Base-by-base conservation (phyloP, 2,888 invertebrate species). In the Archips xylosteana region DNA sequence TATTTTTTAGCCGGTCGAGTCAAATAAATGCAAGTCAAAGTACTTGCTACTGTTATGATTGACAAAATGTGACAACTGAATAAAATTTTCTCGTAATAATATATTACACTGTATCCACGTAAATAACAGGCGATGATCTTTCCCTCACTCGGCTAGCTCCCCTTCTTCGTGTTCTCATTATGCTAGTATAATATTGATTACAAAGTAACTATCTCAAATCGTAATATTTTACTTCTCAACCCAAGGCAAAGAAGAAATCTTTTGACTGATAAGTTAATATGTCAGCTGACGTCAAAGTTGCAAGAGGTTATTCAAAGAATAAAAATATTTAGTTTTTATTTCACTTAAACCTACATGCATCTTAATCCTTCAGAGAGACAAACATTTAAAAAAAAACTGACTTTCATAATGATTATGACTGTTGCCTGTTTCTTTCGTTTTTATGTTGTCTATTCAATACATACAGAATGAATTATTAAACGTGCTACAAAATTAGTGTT, bases 151-250 rank as follows among this genome's bases (percentile, higher is more conserved):
- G 34, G 45, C 47, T 47, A 45, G 63, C 8, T 13, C 32, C 47
- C 34, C 47, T 45, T 32, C 57, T 68, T 47, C 59, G 45, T 12
- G 61, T 67, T 47, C 61, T 67, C 71, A 71, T 71, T 6, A 9
- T 45, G 13, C 10, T 49, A 32, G 15, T 42, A 51, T 32, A 12
- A 54, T 23, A 10, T 9, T 39, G 12, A 15, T 68, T 60, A 6
- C 54, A 60, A 6, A 51, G 32, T 36, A 39, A 39, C 5, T 39
- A 5, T 42, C 10, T 51, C 8, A 51, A n/a, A 59, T 42, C 3
- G 32, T 5, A 36, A 62, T 45, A 45, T 45, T 2, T 61, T 23
- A 62, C n/a, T 62, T 62, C 62, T 39, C 62, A 2, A 42, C 3
- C 1, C 62, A 42, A 42, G 42, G 34, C n/a, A 36, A 60, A 36